Evolutionary conservation across 2,113 vertebrate genomes (phyloP).

Genomic region (Rana temporaria): DNA sequence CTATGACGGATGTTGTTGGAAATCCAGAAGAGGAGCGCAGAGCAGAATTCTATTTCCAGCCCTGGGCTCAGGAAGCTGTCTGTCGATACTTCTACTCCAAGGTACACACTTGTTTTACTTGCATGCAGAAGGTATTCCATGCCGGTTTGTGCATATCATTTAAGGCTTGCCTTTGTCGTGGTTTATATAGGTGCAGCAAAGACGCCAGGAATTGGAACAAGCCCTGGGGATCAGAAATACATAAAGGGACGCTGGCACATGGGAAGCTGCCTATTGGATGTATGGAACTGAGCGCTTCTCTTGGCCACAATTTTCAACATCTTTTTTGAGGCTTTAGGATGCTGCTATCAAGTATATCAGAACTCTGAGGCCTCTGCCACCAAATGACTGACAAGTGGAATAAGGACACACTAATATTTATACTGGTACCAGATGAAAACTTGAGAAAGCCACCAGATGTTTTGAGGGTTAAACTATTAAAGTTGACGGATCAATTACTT

Average conservation of each 20-base stretch:
- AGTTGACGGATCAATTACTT: slow-evolving; percentile 30
- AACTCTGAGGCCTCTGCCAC: slow-evolving; percentile 25
- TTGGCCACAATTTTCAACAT: slow-evolving; percentile 4
- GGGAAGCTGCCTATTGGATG: background rate
- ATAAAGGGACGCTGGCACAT: slow-evolving; percentile 62
- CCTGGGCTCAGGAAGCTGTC: slow-evolving; percentile 97
- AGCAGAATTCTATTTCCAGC: slow-evolving; percentile 98
- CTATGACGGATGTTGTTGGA: slow-evolving; percentile 97
- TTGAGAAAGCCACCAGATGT: slow-evolving; percentile 1
- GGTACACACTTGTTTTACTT: slow-evolving; percentile 67
- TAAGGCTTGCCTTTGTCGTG: background rate
- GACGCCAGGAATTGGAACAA: slow-evolving; percentile 96
- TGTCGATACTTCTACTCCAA: slow-evolving; percentile 99
- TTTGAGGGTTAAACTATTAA: slow-evolving; percentile 37
- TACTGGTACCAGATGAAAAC: slow-evolving; percentile 21
- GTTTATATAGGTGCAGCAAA: slow-evolving; percentile 89
- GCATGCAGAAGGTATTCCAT: background rate
- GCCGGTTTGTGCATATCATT: background rate
- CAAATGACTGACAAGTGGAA: slow-evolving; percentile 21
- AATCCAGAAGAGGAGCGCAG: slow-evolving; percentile 96
- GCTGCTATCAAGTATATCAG: slow-evolving; percentile 17
- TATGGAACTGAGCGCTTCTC: slow-evolving; percentile 8
- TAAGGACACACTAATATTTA: slow-evolving; percentile 37
- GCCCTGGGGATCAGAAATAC: slow-evolving; percentile 98
- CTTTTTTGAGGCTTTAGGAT: slow-evolving; percentile 39